These are phyloP conservation scores for Tetrapedia diversipes DNA, from an alignment of 2,888 invertebrate genomes.

Conservation along the genomic window DNA sequence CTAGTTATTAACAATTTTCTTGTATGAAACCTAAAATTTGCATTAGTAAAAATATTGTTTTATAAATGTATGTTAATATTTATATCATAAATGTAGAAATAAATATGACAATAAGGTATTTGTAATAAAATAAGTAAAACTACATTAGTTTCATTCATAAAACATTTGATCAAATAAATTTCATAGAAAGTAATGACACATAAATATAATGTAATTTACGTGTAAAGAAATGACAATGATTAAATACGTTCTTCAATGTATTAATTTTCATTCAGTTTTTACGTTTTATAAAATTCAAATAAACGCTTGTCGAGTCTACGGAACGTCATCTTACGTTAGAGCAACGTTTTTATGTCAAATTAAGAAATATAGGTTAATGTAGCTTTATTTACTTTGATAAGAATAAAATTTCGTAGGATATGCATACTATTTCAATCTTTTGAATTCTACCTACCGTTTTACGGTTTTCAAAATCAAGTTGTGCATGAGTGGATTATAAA, in stretches of 20 bases:
- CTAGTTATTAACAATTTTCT: constrained; percentile 38
- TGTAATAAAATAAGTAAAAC: background rate
- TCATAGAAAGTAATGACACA: background rate
- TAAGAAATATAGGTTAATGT: constrained; percentile 38
- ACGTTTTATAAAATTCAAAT: background rate
- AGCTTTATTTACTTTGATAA: background rate
- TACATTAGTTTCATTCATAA: constrained; percentile 22
- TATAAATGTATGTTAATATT: background rate
- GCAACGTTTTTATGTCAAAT: background rate
- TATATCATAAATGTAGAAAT: background rate
- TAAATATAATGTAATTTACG: background rate
- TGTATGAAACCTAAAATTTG: constrained; percentile 55
- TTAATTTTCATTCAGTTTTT: background rate
- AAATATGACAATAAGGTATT: background rate
- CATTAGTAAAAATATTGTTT: background rate
- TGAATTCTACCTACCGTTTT: constrained; percentile 60
- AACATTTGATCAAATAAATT: constrained; percentile 7
- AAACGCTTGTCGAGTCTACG: background rate
- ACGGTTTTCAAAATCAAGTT: constrained; percentile 58
- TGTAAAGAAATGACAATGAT: background rate
- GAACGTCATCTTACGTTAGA: background rate
- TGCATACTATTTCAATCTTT: background rate
- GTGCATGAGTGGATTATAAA: constrained; percentile 62
- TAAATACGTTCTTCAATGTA: background rate
- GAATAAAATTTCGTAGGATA: constrained; percentile 21